Conservation (phyloP, 2,797 vertebrate species). For the Gambusia yucatana region DNA sequence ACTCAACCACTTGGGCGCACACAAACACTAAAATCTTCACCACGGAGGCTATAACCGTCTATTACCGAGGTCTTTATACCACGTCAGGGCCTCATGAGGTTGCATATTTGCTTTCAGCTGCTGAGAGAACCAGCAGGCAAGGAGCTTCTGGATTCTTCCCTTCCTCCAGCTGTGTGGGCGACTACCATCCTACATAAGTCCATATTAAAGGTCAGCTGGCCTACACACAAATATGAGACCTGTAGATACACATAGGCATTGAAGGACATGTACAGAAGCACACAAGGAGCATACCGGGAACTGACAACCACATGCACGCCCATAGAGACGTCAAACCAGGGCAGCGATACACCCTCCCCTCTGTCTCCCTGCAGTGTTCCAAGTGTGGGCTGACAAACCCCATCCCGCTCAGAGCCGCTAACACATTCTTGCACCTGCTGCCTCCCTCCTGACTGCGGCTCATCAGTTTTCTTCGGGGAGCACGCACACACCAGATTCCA, state of each 20-base stretch:
- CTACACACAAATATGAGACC: conserved; percentile 29
- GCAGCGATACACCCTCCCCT: conserved; percentile 14
- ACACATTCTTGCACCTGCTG: conserved; percentile 78
- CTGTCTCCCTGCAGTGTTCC: conserved; percentile 40
- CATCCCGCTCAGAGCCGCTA: conserved; percentile 63
- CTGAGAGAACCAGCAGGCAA: conserved; percentile 56
- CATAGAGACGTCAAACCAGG: conserved; percentile 21
- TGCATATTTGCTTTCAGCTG: conserved; percentile 47
- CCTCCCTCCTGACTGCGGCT: conserved; percentile 58
- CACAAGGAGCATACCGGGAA: conserved; percentile 27
- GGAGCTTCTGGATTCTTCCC: conserved; percentile 55
- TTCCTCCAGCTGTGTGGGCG: conserved; percentile 55
- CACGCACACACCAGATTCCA: conserved; percentile 64
- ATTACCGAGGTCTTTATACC: conserved; percentile 76
- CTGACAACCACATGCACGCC: conserved; percentile 34
- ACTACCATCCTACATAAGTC: conserved; percentile 30
- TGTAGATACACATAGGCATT: conserved; percentile 40
- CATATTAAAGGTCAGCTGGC: conserved; percentile 45
- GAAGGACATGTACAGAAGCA: conserved; percentile 6
- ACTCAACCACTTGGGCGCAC: conserved; percentile 17
- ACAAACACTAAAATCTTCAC: conserved; percentile 59
- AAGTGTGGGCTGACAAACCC: conserved; percentile 68
- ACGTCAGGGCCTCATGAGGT: conserved; percentile 55
- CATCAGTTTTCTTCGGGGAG: conserved; percentile 57
- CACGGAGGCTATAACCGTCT: conserved; percentile 61